phyloP scores from a whole-genome alignment of 2,113 vertebrate genomes.

The Entomyzon cyanotis region DNA sequence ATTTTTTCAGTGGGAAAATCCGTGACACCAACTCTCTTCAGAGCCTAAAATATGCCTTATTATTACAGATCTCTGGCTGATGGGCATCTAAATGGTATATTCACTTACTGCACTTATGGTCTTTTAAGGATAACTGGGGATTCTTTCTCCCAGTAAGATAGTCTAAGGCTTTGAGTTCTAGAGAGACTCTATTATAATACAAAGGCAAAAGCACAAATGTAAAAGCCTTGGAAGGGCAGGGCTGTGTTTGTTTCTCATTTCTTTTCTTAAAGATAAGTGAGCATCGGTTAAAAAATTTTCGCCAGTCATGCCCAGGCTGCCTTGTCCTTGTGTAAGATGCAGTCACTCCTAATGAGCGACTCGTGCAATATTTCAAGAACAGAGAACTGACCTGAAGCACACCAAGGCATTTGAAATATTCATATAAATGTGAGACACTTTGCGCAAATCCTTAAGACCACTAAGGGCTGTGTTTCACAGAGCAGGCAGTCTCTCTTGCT shows the following conservation, averaged over 20 bases:
- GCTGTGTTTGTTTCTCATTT: rapidly evolving
- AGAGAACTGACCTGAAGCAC: neutral
- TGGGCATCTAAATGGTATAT: neutral
- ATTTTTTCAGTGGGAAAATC: neutral
- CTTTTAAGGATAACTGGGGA: neutral
- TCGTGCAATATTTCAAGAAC: neutral
- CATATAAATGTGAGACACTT: neutral
- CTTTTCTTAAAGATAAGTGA: neutral
- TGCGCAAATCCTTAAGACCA: neutral
- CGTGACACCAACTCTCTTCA: neutral
- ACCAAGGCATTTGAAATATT: neutral
- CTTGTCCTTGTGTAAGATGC: neutral
- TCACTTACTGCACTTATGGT: neutral
- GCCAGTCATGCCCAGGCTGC: neutral
- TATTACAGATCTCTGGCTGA: constrained; percentile 17
- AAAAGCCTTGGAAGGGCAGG: neutral
- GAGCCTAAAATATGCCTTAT: neutral
- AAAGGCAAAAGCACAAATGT: neutral
- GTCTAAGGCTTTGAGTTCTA: neutral
- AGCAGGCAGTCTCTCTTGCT: neutral
- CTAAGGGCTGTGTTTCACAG: neutral
- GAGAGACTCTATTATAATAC: neutral
- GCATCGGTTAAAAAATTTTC: neutral
- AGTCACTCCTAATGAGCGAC: neutral
- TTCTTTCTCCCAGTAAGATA: neutral